Evolutionary conservation across 1,140 invertebrate species (phyloP).

Genomic region (Elysia chlorotica): DNA sequence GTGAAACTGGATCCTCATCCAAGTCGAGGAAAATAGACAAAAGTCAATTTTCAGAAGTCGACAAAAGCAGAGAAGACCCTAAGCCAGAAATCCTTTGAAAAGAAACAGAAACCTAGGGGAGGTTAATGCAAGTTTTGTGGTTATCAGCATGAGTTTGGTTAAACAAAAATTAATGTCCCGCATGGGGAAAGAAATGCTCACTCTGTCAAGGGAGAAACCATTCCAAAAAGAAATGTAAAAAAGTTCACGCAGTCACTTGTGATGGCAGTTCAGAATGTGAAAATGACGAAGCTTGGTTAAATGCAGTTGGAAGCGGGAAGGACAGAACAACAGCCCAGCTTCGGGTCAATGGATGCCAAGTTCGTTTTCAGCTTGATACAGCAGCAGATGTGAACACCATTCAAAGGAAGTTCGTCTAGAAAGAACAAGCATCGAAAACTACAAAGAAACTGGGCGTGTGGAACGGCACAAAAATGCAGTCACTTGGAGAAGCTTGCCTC

Average conservation of each 20-base stretch:
- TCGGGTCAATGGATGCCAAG: not conserved
- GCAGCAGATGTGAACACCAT: not conserved
- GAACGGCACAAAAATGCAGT: not conserved
- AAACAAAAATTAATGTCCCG: not conserved
- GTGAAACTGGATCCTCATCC: no score
- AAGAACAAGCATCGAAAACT: not conserved
- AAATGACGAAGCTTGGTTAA: not conserved
- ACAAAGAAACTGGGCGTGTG: not conserved
- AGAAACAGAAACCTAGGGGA: not conserved
- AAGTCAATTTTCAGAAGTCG: no score
- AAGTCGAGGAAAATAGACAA: no score
- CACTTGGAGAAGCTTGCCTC: not conserved
- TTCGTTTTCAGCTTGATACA: not conserved
- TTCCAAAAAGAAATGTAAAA: not conserved
- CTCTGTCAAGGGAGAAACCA: not conserved
- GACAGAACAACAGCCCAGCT: not conserved
- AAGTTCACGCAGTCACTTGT: not conserved
- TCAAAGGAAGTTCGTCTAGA: not conserved
- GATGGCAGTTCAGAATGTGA: not conserved
- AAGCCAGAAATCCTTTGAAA: not conserved
- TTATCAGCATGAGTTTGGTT: not conserved
- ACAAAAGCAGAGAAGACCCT: not conserved
- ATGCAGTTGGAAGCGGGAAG: not conserved
- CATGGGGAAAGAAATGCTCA: not conserved
- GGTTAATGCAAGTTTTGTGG: not conserved